Percentiles rank a stretch among this genome's conserved stretches.
These are phyloP conservation scores for Amorpha juglandis DNA, from an alignment of 2,888 invertebrate species.

Conservation along the genomic window DNA sequence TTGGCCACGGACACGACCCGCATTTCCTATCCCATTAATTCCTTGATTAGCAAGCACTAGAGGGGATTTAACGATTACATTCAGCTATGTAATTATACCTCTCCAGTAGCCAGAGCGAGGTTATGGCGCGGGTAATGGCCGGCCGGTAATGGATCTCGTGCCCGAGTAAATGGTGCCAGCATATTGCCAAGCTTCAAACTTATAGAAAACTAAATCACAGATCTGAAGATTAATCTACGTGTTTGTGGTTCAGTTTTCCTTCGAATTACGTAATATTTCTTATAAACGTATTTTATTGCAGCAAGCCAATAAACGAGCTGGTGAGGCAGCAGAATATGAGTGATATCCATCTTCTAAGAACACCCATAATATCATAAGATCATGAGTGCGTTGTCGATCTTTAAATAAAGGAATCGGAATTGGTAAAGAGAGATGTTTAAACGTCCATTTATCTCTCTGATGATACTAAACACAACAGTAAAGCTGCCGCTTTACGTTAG, in stretches of 20 bases:
- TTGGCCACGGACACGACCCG: constrained; percentile 39
- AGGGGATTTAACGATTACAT: constrained; percentile 70
- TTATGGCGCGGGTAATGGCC: constrained; percentile 55
- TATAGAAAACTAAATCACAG: constrained; percentile 14
- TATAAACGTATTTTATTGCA: too few species aligned
- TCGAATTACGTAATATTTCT: background rate
- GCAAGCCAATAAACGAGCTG: too few species aligned
- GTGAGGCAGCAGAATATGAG: too few species aligned
- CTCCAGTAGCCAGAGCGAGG: constrained; percentile 48
- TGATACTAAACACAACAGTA: too few species aligned
- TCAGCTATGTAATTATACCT: constrained; percentile 66
- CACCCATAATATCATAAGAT: too few species aligned
- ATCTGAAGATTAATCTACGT: background rate
- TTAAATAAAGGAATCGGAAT: too few species aligned
- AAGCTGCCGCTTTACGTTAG: too few species aligned
- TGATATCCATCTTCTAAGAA: too few species aligned
- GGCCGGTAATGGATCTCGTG: constrained; percentile 53
- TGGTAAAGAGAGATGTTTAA: too few species aligned
- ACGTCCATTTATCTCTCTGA: too few species aligned
- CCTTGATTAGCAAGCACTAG: constrained; percentile 69
- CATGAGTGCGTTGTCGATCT: too few species aligned
- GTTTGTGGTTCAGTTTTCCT: constrained; percentile 1
- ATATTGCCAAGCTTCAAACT: constrained; percentile 19
- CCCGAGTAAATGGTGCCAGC: constrained; percentile 19
- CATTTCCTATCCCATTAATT: constrained; percentile 60